Base-by-base conservation (phyloP, 2,113 vertebrate species). In the Shinisaurus crocodilurus region DNA sequence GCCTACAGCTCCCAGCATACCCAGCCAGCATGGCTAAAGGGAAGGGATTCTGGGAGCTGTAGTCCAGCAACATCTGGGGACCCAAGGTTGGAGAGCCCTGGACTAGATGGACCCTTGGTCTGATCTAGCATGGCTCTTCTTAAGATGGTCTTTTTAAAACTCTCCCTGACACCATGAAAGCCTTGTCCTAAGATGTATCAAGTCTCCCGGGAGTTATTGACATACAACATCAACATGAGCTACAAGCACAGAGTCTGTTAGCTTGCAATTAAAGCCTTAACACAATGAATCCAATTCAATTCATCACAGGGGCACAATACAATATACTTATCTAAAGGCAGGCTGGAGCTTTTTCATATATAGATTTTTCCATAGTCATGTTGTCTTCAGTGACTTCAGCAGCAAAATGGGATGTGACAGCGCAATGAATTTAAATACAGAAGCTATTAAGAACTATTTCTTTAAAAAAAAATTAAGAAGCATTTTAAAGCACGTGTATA, bases 101-200 rank as follows among this genome's bases (percentile, higher is more conserved):
- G n/a, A n/a, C n/a, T n/a, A n/a, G n/a, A n/a, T n/a, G n/a, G n/a
- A n/a, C n/a, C n/a, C n/a, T n/a, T n/a, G n/a, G n/a, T n/a, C n/a
- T n/a, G n/a, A n/a, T n/a, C n/a, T n/a, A n/a, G n/a, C n/a, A n/a
- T n/a, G n/a, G n/a, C n/a, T n/a, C n/a, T n/a, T n/a, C n/a, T n/a
- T n/a, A n/a, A n/a, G n/a, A 9, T 1, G 29, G 12, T 37, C 88
- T 45, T 2, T 20, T 69, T 23, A 8, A 18, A 29, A 79, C 63
- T 25, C 63, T 0, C 60, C 18, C 0, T 37, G 82, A 16, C 23
- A 37, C 48, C 65, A 2, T 48, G 5, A 67, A 67, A 88, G 27
- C 54, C 16, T 79, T 48, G 16, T 12, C 25, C 27, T 0, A 50
- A 37, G 15, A 79, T 37, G 25, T 60, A 29, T 57, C 18, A 34